A percentile compares a stretch with the other conserved stretches of the same genome.
These are phyloP conservation scores for Elachura formosa DNA, from an alignment of 2,113 vertebrate species.

Conservation along the genomic window DNA sequence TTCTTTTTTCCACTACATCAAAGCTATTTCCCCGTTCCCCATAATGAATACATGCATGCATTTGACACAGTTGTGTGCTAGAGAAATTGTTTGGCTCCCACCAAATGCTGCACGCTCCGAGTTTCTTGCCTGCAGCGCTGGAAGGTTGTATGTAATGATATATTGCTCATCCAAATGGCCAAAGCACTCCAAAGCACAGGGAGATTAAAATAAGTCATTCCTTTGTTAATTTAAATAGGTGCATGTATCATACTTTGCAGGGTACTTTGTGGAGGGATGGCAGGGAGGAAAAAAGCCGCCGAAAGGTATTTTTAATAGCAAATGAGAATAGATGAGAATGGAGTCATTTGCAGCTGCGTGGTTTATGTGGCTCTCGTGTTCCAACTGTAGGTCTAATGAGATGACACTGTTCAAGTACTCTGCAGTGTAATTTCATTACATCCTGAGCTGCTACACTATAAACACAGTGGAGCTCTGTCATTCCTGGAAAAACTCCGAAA, in stretches of 20 bases:
- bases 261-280: slow-evolving; percentile 85
- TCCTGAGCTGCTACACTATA: slow-evolving; percentile 78
- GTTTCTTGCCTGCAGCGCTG: slow-evolving; percentile 83
- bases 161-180: slow-evolving; percentile 91
- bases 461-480: slow-evolving; percentile 77
- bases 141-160: slow-evolving; percentile 91
- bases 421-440: slow-evolving; percentile 82
- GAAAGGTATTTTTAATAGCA: slow-evolving; percentile 96
- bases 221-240: slow-evolving; percentile 99
- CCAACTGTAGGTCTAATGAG: slow-evolving; percentile 82
- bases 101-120: slow-evolving; percentile 83
- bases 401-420: slow-evolving; percentile 79
- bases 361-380: slow-evolving; percentile 80
- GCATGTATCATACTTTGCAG: slow-evolving; percentile 96
- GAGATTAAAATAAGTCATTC: slow-evolving; percentile 95
- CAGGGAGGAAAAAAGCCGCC: slow-evolving; percentile 86
- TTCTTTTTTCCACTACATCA: slow-evolving; percentile 87
- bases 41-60: slow-evolving; percentile 92
- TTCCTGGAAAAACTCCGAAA: slow-evolving; percentile 77
- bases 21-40: slow-evolving; percentile 83
- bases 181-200: slow-evolving; percentile 87
- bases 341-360: slow-evolving; percentile 85
- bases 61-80: slow-evolving; percentile 87
- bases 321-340: slow-evolving; percentile 86
- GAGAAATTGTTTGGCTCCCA: slow-evolving; percentile 87